Evolutionary conservation across 92 coral and sea anemone genomes (phyloP).

Genomic region (Paramuricea clavata): DNA sequence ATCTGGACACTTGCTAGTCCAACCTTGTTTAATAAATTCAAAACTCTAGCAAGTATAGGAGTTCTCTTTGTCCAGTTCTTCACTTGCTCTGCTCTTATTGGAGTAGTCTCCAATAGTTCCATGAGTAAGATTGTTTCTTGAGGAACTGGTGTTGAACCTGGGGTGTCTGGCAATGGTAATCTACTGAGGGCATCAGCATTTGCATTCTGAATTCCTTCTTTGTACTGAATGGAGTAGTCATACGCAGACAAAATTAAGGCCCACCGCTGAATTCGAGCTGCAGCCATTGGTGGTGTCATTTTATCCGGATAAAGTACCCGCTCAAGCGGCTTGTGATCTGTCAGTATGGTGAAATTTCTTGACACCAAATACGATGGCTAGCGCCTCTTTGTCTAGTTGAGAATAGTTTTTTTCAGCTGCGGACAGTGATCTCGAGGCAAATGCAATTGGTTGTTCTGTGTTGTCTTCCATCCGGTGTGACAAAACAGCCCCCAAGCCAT

Average conservation of each 20-base stretch:
- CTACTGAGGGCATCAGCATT: not conserved
- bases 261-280: not conserved
- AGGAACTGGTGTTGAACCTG: constrained; percentile 57
- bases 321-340: not conserved
- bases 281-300: constrained; percentile 12
- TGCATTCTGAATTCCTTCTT: not conserved
- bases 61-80: constrained; percentile 69
- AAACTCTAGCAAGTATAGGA: constrained; percentile 66
- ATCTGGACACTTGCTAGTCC: constrained; percentile 32
- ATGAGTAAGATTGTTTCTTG: constrained; percentile 69
- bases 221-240: not conserved
- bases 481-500: too few relatives aligned
- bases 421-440: not conserved
- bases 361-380: not conserved
- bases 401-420: not conserved
- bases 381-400: not conserved
- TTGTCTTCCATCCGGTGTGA: too few relatives aligned
- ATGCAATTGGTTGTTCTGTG: constrained; percentile 11
- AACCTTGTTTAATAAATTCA: constrained; percentile 59
- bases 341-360: not conserved
- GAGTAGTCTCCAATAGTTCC: constrained; percentile 71
- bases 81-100: constrained; percentile 61
- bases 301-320: not conserved
- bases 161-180: constrained; percentile 33
- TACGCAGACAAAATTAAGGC: not conserved